A percentile compares a stretch with the other conserved stretches of the same genome.
Evolutionary conservation across 2,888 invertebrate genomes (phyloP).

Genomic region (Meiosimyza platycephala): DNA sequence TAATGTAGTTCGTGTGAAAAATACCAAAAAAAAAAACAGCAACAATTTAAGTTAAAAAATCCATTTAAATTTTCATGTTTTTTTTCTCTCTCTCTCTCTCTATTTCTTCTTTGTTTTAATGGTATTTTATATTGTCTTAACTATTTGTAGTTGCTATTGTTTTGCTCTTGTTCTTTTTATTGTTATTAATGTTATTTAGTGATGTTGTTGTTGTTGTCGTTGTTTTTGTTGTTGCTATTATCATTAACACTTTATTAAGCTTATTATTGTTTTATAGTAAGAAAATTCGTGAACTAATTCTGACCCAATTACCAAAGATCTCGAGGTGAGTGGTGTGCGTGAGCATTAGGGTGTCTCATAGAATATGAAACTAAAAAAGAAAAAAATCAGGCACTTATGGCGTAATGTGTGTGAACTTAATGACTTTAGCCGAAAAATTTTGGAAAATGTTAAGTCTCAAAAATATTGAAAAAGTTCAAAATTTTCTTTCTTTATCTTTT

Average conservation of each 20-base stretch:
- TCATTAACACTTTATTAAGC: constrained; percentile 12
- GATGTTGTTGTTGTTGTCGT: background rate
- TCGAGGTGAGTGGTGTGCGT: too few relatives aligned
- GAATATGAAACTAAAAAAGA: too few relatives aligned
- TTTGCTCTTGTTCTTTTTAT: background rate
- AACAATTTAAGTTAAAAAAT: constrained; percentile 8
- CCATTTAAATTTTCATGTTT: too few relatives aligned
- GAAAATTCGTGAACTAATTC: too few relatives aligned
- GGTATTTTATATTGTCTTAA: constrained; percentile 1
- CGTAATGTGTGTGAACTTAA: too few relatives aligned
- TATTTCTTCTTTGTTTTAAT: background rate
- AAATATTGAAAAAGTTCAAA: too few relatives aligned
- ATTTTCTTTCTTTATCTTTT: too few relatives aligned
- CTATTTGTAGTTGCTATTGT: background rate
- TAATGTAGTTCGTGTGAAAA: constrained; percentile 23
- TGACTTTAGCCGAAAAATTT: too few relatives aligned
- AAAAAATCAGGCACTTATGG: too few relatives aligned
- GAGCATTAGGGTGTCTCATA: too few relatives aligned
- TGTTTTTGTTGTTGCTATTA: background rate
- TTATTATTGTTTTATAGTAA: background rate
- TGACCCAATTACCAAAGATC: too few relatives aligned
- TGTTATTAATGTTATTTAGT: constrained; percentile 1
- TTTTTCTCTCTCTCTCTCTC: background rate
- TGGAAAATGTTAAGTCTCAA: too few relatives aligned
- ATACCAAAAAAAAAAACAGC: constrained; percentile 43